phyloP scores from a whole-genome alignment of 2,113 vertebrate species.

The Hippolais icterina region DNA sequence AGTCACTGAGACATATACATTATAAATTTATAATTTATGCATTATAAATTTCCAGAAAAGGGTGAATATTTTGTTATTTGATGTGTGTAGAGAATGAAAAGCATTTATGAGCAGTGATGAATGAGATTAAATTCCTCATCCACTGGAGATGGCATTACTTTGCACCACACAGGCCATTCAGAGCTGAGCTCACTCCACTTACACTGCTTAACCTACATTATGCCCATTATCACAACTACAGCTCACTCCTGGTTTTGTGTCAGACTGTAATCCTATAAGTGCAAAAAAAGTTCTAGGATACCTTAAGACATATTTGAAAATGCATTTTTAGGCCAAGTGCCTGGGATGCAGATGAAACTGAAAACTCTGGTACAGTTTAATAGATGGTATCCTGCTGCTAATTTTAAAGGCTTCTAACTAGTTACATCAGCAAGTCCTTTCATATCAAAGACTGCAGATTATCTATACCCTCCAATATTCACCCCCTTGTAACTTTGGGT shows the following conservation, averaged over 20 bases:
- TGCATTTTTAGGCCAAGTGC: not conserved
- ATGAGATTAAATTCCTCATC: not conserved
- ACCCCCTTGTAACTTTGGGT: not conserved
- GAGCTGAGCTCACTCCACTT: not conserved
- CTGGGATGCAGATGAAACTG: not conserved
- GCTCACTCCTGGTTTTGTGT: not conserved
- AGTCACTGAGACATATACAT: not conserved
- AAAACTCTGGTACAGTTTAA: not conserved
- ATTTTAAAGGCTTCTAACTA: not conserved
- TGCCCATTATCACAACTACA: not conserved
- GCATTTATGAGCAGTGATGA: not conserved
- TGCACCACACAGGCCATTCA: not conserved
- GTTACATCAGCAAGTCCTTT: not conserved
- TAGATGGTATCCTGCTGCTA: not conserved
- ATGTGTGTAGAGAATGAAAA: not conserved
- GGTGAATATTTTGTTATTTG: not conserved
- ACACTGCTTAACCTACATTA: not conserved
- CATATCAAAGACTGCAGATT: not conserved
- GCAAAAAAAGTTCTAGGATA: not conserved
- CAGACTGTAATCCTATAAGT: not conserved
- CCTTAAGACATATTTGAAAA: not conserved
- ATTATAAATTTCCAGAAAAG: not conserved
- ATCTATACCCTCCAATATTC: not conserved
- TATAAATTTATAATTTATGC: not conserved
- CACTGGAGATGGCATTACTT: not conserved